Evolutionary conservation across 2,113 vertebrate species (phyloP).

Genomic region (Scomber scombrus): DNA sequence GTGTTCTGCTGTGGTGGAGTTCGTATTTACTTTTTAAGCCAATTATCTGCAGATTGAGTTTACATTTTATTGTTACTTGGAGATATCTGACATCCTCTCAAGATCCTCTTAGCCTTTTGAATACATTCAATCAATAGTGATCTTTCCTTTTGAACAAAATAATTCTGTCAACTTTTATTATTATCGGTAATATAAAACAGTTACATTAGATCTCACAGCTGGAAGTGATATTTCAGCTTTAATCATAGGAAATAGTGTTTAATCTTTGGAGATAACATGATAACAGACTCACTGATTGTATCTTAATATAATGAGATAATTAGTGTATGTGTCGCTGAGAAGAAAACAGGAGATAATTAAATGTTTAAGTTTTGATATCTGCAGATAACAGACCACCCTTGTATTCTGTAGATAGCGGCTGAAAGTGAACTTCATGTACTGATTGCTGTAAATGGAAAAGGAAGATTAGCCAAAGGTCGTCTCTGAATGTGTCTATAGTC

Average conservation of each 20-base stretch:
- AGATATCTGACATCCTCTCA: not conserved
- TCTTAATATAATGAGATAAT: not conserved
- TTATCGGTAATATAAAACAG: not conserved
- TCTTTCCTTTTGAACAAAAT: not conserved
- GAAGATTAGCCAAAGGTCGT: not conserved
- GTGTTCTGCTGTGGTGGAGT: too few relatives aligned
- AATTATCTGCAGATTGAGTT: too few relatives aligned
- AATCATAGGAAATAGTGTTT: not conserved
- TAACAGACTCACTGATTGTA: not conserved
- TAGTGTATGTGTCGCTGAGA: not conserved
- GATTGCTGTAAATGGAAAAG: not conserved
- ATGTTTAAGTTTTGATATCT: not conserved
- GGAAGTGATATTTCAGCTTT: not conserved
- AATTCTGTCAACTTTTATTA: not conserved
- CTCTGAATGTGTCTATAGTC: not conserved
- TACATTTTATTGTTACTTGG: not conserved
- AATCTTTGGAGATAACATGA: not conserved
- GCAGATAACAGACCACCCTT: not conserved
- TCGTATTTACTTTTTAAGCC: not conserved
- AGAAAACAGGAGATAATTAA: not conserved
- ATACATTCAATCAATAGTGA: conserved; percentile 2
- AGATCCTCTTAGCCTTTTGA: not conserved
- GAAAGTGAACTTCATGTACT: not conserved
- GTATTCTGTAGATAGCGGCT: not conserved
- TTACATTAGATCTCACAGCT: not conserved